Percentiles rank a stretch among this genome's conserved stretches.
Conservation (phyloP, 2,113 vertebrate genomes). For the Mesocricetus auratus region DNA sequence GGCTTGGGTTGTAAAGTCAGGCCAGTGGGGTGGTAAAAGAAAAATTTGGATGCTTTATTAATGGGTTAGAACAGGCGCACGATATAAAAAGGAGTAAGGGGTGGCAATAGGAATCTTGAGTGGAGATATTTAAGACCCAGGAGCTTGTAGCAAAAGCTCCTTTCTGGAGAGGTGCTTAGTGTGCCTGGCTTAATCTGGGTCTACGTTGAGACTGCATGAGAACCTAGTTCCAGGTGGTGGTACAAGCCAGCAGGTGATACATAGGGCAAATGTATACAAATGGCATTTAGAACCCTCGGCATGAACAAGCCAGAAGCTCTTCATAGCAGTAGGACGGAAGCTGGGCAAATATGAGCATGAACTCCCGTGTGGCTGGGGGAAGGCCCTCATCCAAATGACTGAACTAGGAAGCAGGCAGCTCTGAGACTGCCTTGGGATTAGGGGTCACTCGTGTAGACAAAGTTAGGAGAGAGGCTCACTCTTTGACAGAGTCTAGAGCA, state of each 20-base stretch:
- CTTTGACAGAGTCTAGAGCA: not conserved
- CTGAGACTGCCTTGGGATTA: not conserved
- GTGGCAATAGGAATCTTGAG: not conserved
- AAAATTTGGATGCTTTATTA: not conserved
- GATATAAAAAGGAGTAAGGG: not conserved
- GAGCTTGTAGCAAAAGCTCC: not conserved
- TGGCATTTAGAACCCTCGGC: not conserved
- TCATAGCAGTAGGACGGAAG: not conserved
- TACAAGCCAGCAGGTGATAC: not conserved
- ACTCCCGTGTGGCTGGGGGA: not conserved
- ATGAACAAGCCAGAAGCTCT: not conserved
- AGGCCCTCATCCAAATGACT: not conserved
- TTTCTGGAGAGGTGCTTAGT: not conserved
- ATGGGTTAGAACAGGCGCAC: not conserved
- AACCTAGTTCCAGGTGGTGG: not conserved
- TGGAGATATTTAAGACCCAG: not conserved
- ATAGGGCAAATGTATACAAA: accelerated
- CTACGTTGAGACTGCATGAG: not conserved
- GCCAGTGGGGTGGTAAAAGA: not conserved
- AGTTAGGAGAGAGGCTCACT: not conserved
- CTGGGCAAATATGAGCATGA: no score
- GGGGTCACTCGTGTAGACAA: accelerated
- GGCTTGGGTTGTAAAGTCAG: not conserved
- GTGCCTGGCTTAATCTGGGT: not conserved
- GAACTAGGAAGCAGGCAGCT: not conserved